These are phyloP conservation scores for Hyles vespertilio DNA, from an alignment of 1,140 invertebrate species.

Conservation along the genomic window DNA sequence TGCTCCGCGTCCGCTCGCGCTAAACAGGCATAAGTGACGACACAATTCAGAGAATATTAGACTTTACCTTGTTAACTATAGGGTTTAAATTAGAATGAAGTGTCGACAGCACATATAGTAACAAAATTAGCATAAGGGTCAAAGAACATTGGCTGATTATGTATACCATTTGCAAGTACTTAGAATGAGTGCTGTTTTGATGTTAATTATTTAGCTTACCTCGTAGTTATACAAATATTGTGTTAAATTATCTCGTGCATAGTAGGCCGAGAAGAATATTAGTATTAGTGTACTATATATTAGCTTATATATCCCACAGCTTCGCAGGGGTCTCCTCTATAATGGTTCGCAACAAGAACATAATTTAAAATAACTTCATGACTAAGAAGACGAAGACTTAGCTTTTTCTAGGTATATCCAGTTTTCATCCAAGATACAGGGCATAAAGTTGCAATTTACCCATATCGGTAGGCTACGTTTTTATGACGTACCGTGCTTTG, in stretches of 20 bases:
- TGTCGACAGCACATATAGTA: slow-evolving; percentile 15
- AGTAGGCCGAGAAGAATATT: no score
- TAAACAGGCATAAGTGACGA: slow-evolving; percentile 27
- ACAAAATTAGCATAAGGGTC: slow-evolving; percentile 37
- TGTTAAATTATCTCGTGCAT: neutral
- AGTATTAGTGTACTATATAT: no score
- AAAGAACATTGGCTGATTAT: slow-evolving; percentile 57
- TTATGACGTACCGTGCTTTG: no score
- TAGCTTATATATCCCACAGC: no score
- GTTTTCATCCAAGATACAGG: no score
- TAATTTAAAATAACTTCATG: no score
- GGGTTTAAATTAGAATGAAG: slow-evolving; percentile 19
- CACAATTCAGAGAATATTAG: slow-evolving; percentile 18
- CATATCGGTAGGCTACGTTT: no score
- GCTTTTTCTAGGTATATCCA: no score
- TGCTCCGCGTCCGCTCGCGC: slow-evolving; percentile 15
- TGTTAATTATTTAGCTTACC: slow-evolving; percentile 15
- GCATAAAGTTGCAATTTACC: no score
- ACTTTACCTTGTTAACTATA: slow-evolving; percentile 18
- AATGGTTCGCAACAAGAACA: no score
- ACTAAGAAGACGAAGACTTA: no score
- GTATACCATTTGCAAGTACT: slow-evolving; percentile 20
- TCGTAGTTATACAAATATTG: slow-evolving; percentile 2
- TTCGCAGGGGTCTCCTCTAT: no score
- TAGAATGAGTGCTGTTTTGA: slow-evolving; percentile 20